Evolutionary conservation across 1,140 invertebrate species (phyloP).

Genomic region (Drosophila pectinifera): DNA sequence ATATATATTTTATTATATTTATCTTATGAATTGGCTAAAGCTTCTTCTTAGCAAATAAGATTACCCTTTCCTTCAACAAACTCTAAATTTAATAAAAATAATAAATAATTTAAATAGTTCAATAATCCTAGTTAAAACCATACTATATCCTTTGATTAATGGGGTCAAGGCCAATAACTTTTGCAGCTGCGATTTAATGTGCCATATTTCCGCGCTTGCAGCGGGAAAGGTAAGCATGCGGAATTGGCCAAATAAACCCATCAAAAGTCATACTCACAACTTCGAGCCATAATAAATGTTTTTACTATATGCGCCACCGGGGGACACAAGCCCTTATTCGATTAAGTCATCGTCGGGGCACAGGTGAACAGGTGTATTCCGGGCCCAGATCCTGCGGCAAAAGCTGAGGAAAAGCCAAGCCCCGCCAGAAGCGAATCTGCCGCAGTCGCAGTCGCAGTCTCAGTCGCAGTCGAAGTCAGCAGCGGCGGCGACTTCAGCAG

Average conservation of each 20-base stretch:
- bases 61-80: not conserved
- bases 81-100: too few species aligned
- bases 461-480: not conserved
- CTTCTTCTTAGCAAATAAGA: not conserved
- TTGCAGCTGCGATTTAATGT: slow-evolving; percentile 8
- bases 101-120: too few species aligned
- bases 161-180: not conserved
- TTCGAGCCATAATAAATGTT: slow-evolving; percentile 35
- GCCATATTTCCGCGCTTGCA: slow-evolving; percentile 11
- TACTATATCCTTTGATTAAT: not conserved
- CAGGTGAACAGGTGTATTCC: slow-evolving; percentile 24
- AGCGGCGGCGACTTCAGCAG: slow-evolving; percentile 5
- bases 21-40: too few species aligned
- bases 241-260: slow-evolving; percentile 35
- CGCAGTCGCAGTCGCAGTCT: not conserved
- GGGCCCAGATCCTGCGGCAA: slow-evolving; percentile 24
- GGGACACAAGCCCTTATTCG: slow-evolving; percentile 12
- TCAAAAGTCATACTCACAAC: slow-evolving; percentile 22
- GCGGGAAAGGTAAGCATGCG: not conserved
- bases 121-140: not conserved
- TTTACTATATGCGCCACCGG: slow-evolving; percentile 15
- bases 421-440: slow-evolving; percentile 35
- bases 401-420: slow-evolving; percentile 41
- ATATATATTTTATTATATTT: too few species aligned
- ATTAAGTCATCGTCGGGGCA: slow-evolving; percentile 40